Percentiles rank a stretch among this genome's conserved stretches.
phyloP scores from a whole-genome alignment of 2,113 vertebrate species.

The Oreotrochilus melanogaster region DNA sequence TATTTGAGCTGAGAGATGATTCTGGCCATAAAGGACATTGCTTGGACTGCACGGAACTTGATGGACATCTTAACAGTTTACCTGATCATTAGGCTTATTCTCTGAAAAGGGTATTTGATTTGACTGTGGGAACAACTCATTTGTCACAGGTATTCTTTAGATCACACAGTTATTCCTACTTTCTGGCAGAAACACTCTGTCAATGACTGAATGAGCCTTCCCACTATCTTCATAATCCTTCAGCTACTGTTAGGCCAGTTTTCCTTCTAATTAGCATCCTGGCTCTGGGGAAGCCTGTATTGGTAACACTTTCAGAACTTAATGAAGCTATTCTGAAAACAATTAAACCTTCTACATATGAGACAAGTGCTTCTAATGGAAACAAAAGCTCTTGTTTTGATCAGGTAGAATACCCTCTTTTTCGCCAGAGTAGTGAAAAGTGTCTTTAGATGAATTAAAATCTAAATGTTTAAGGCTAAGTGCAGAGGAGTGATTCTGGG shows the following conservation, averaged over 20 bases:
- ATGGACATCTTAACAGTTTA: not conserved
- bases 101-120: constrained; percentile 21
- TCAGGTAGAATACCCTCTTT: not conserved
- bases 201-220: constrained; percentile 23
- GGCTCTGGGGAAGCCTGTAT: constrained; percentile 44
- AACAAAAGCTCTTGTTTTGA: constrained; percentile 44
- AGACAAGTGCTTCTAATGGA: constrained; percentile 46
- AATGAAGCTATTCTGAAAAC: constrained; percentile 71
- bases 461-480: not conserved
- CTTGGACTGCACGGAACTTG: not conserved
- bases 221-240: constrained; percentile 7
- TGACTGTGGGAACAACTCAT: not conserved
- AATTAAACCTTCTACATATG: constrained; percentile 55
- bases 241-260: constrained; percentile 42
- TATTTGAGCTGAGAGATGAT: not conserved
- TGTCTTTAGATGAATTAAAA: constrained; percentile 54
- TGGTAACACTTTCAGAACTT: constrained; percentile 64
- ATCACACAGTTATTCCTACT: not conserved
- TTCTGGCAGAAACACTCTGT: constrained; percentile 10
- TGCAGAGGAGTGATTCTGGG: not conserved
- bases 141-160: constrained; percentile 32
- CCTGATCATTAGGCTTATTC: not conserved
- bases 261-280: constrained; percentile 69
- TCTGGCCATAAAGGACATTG: not conserved
- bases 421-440: constrained; percentile 23